A percentile compares a stretch with the other conserved stretches of the same genome.
These are phyloP conservation scores for Zaprionus ornatus DNA, from an alignment of 1,140 invertebrate genomes.

Conservation along the genomic window DNA sequence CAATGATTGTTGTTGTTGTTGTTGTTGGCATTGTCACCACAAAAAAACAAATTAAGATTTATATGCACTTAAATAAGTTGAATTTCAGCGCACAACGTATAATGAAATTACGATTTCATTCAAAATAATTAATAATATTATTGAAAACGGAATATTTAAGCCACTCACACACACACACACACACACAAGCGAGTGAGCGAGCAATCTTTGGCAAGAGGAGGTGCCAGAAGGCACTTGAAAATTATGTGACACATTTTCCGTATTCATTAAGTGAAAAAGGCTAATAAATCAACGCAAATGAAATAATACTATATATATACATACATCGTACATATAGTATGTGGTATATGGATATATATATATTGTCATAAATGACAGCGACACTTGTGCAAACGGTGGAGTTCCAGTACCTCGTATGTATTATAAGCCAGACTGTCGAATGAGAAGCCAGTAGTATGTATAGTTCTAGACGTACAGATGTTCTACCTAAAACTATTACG, in stretches of 20 bases:
- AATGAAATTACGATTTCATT: slow-evolving; percentile 60
- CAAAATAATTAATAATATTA: slow-evolving; percentile 43
- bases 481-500: not conserved
- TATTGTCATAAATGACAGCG: slow-evolving; percentile 31
- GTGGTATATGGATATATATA: not conserved
- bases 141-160: slow-evolving; percentile 50
- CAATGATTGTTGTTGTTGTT: not conserved
- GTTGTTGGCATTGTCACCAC: slow-evolving; percentile 5
- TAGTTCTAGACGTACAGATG: not conserved
- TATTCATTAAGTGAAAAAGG: slow-evolving; percentile 40
- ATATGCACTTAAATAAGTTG: slow-evolving; percentile 60
- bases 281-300: slow-evolving; percentile 69
- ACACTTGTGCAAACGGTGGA: slow-evolving; percentile 30
- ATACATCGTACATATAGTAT: not conserved
- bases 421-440: slow-evolving; percentile 52
- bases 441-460: not conserved
- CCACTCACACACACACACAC: slow-evolving; percentile 19
- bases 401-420: slow-evolving; percentile 58
- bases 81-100: slow-evolving; percentile 44
- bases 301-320: slow-evolving; percentile 8
- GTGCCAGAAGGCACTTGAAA: slow-evolving; percentile 23
- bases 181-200: no score
- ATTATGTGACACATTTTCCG: slow-evolving; percentile 39
- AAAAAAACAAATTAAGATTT: slow-evolving; percentile 58
- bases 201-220: slow-evolving; percentile 37